phyloP scores from a whole-genome alignment of 2,797 vertebrate species.

The Sebastes steindachneri region DNA sequence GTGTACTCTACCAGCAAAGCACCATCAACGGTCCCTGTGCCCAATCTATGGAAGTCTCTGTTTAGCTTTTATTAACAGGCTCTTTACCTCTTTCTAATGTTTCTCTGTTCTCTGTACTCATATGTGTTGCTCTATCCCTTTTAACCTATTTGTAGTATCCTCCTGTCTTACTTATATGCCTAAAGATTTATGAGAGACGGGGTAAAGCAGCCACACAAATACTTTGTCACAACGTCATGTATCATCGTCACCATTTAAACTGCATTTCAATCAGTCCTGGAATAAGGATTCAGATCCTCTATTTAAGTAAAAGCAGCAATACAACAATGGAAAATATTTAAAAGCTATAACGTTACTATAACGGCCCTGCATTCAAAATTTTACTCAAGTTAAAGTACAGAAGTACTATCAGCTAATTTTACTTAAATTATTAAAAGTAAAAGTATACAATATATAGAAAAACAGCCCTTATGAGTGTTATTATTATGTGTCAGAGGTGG shows the following conservation, averaged over 20 bases:
- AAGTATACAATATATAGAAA: not conserved
- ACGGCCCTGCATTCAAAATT: not conserved
- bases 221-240: no score
- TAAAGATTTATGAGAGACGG: not conserved
- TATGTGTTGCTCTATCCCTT: not conserved
- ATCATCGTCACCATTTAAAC: not conserved
- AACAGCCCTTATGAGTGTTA: not conserved
- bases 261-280: not conserved
- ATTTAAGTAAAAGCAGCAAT: not conserved
- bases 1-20: conserved; percentile 53
- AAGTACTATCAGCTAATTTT: not conserved
- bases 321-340: not conserved
- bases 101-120: no score
- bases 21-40: not conserved
- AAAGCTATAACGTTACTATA: not conserved
- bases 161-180: not conserved
- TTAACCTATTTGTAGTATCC: not conserved
- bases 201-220: not conserved
- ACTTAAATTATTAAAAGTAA: not conserved
- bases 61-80: conserved; percentile 4
- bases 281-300: not conserved
- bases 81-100: not conserved
- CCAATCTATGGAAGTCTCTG: conserved; percentile 20
- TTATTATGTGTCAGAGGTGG: not conserved
- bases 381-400: not conserved